A percentile compares a stretch with the other conserved stretches of the same genome.
phyloP scores from a whole-genome alignment of 1,140 invertebrate genomes.

The Delia radicum region DNA sequence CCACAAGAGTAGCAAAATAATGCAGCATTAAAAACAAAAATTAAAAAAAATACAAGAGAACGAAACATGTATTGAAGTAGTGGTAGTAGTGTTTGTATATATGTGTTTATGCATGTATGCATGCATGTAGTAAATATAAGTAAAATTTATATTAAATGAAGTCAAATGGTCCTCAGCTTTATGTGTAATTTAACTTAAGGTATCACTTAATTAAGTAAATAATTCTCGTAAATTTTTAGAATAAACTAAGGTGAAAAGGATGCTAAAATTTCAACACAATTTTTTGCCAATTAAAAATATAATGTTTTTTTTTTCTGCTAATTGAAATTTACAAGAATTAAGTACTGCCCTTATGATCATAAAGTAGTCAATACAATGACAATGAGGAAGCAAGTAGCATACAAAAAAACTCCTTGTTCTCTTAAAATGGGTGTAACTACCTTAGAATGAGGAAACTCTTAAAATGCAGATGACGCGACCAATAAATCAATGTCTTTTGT shows the following conservation, averaged over 20 bases:
- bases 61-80: no score
- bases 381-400: neutral
- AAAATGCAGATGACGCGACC: constrained; percentile 36
- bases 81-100: neutral
- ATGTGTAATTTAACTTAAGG: neutral
- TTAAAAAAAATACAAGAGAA: neutral
- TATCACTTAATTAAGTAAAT: no score
- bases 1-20: constrained; percentile 38
- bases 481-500: constrained; percentile 41
- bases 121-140: neutral
- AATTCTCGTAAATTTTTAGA: no score
- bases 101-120: neutral
- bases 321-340: no score
- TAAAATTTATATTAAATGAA: neutral
- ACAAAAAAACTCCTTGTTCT: neutral
- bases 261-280: no score
- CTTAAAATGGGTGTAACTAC: neutral
- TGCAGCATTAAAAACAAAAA: constrained; percentile 22
- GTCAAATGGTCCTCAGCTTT: neutral
- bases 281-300: no score
- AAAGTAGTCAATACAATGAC: neutral
- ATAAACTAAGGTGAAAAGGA: no score
- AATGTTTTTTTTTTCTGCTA: no score
- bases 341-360: neutral
- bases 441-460: constrained; percentile 17